Percentiles rank a stretch among this genome's conserved stretches.
Evolutionary conservation across 1,140 invertebrate genomes (phyloP).

Genomic region (Drosophila tani): DNA sequence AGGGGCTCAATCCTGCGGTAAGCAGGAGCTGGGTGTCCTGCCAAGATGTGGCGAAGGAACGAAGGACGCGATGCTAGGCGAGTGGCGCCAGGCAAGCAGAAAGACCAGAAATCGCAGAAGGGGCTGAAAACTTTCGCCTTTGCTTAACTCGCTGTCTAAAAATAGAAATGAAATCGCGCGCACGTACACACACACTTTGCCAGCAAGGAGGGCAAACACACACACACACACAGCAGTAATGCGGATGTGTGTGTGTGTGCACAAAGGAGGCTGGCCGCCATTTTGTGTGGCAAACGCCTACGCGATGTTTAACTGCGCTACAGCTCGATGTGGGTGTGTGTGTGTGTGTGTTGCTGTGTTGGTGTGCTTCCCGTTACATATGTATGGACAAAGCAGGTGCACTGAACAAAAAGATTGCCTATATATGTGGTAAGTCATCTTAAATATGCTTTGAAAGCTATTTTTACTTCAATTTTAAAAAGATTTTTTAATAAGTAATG

Average conservation of each 20-base stretch:
- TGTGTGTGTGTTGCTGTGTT: constrained; percentile 26
- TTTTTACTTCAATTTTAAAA: no score
- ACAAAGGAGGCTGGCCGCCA: constrained; percentile 75
- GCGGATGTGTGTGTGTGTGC: constrained; percentile 47
- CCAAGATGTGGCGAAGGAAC: constrained; percentile 41
- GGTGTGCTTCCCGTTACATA: constrained; percentile 21
- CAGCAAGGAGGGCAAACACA: constrained; percentile 32
- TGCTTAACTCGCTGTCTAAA: constrained; percentile 70
- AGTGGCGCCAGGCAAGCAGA: constrained; percentile 53
- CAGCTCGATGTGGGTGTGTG: constrained; percentile 27
- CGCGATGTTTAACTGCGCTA: constrained; percentile 55
- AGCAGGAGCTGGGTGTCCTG: neutral
- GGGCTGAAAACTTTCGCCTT: constrained; percentile 64
- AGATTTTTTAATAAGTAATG: no score
- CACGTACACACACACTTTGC: constrained; percentile 60
- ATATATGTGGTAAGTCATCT: neutral
- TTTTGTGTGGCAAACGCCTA: constrained; percentile 77
- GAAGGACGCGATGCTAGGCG: constrained; percentile 41
- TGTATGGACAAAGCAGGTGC: constrained; percentile 15
- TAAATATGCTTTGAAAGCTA: neutral
- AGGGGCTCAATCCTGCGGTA: constrained; percentile 28
- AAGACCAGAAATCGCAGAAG: constrained; percentile 40
- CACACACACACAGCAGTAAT: constrained; percentile 15
- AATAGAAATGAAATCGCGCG: constrained; percentile 81
- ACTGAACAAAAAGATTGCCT: constrained; percentile 5